Conservation (phyloP, 2,113 vertebrate genomes). For the Corythornis vintsioides region DNA sequence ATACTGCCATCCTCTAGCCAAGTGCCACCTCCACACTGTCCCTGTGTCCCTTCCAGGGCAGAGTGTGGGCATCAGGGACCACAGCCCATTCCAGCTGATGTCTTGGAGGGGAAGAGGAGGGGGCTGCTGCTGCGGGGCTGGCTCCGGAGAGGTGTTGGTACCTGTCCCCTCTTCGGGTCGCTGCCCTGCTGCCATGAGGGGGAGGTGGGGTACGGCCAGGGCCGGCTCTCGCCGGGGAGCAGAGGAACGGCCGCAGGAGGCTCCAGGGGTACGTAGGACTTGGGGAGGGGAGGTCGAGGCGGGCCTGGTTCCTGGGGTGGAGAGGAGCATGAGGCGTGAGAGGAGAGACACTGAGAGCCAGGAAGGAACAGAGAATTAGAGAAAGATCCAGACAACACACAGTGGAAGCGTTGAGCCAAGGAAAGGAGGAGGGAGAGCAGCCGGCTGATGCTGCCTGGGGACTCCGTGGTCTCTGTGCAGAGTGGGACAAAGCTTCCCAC, state of each 20-base stretch:
- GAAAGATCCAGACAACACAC: neutral
- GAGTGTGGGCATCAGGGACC: neutral
- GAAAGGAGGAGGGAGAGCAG: neutral
- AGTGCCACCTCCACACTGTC: neutral
- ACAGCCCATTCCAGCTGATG: neutral
- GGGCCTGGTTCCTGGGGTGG: slow-evolving; percentile 89
- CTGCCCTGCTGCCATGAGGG: slow-evolving; percentile 79
- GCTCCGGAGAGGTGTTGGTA: slow-evolving; percentile 55
- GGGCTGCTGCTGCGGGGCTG: neutral
- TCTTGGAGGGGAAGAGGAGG: neutral
- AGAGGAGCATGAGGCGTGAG: slow-evolving; percentile 70
- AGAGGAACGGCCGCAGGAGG: slow-evolving; percentile 83
- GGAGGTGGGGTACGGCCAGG: slow-evolving; percentile 86
- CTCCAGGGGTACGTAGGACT: slow-evolving; percentile 93
- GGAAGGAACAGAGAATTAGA: slow-evolving; percentile 75
- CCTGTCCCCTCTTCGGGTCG: slow-evolving; percentile 85
- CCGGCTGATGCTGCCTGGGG: accelerated
- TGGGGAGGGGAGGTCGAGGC: slow-evolving; percentile 95
- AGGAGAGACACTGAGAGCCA: slow-evolving; percentile 67
- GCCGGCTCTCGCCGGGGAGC: slow-evolving; percentile 86
- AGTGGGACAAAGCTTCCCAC: neutral
- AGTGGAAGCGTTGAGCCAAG: neutral
- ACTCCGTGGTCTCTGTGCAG: accelerated
- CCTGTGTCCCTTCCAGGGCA: neutral
- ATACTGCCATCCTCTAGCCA: accelerated